Evolutionary conservation across 2,113 vertebrate genomes (phyloP).

Genomic region (Zosterops japonicus): DNA sequence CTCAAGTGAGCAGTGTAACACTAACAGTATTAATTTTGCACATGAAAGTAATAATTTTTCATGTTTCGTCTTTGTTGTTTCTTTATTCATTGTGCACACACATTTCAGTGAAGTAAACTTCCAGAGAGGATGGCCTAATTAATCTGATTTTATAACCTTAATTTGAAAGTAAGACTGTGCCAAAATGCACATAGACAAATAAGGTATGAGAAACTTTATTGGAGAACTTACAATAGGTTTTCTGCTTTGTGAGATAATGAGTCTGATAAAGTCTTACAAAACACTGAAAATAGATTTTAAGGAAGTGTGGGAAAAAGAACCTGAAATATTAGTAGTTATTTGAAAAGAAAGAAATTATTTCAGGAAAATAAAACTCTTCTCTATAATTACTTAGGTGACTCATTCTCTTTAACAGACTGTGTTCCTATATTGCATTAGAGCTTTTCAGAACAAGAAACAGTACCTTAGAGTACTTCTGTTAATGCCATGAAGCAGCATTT

Average conservation of each 20-base stretch:
- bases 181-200: neutral
- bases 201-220: neutral
- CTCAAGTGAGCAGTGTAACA: neutral
- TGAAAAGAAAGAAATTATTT: neutral
- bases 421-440: neutral
- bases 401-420: neutral
- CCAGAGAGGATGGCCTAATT: neutral
- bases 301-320: neutral
- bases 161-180: neutral
- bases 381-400: neutral
- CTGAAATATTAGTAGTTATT: neutral
- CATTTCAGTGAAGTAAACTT: neutral
- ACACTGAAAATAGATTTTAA: neutral
- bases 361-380: neutral
- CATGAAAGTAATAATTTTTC: neutral
- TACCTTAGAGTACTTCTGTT: neutral
- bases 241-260: neutral
- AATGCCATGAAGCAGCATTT: neutral
- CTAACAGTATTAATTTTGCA: neutral
- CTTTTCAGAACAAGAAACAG: neutral
- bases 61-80: neutral
- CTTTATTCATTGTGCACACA: rapidly evolving
- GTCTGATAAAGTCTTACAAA: neutral
- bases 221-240: neutral
- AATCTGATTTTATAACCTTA: neutral